These are phyloP conservation scores for Copidosoma aretas DNA, from an alignment of 2,888 invertebrate genomes.

Conservation along the genomic window DNA sequence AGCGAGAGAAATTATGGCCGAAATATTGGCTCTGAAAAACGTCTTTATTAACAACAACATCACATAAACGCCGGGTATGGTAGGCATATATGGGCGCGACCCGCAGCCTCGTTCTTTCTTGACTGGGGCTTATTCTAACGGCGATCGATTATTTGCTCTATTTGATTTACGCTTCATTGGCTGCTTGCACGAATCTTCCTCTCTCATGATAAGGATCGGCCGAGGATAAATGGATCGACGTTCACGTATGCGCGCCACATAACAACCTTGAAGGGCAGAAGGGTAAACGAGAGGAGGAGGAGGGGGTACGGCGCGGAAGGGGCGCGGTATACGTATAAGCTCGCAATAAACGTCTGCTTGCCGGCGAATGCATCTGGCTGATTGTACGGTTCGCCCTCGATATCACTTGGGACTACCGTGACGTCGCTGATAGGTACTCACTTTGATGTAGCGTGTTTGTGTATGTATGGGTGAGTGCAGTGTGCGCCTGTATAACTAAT, in stretches of 20 bases:
- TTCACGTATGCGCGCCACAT: background rate
- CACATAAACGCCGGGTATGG: background rate
- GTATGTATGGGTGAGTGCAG: no score
- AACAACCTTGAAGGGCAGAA: background rate
- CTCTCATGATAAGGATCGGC: slow-evolving; percentile 20
- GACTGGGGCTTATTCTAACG: background rate
- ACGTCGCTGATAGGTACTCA: no score
- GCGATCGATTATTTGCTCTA: slow-evolving; percentile 20
- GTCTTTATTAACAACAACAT: slow-evolving; percentile 28
- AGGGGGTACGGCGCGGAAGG: slow-evolving; percentile 50
- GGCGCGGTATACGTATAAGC: slow-evolving; percentile 52
- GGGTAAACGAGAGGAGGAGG: background rate
- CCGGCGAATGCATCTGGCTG: slow-evolving; percentile 56
- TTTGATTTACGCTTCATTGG: slow-evolving; percentile 22
- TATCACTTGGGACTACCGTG: slow-evolving; percentile 3
- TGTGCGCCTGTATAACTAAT: no score
- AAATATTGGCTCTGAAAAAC: background rate
- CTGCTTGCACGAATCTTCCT: slow-evolving; percentile 15
- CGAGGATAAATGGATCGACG: slow-evolving; percentile 4
- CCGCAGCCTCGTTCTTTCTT: background rate
- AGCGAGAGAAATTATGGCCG: background rate
- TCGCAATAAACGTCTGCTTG: slow-evolving; percentile 50
- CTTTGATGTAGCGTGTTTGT: no score
- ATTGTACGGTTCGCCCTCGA: slow-evolving; percentile 52
- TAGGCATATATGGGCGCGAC: slow-evolving; percentile 1